A percentile compares a stretch with the other conserved stretches of the same genome.
phyloP scores from a whole-genome alignment of 2,888 invertebrate species.

The Brenthis ino region DNA sequence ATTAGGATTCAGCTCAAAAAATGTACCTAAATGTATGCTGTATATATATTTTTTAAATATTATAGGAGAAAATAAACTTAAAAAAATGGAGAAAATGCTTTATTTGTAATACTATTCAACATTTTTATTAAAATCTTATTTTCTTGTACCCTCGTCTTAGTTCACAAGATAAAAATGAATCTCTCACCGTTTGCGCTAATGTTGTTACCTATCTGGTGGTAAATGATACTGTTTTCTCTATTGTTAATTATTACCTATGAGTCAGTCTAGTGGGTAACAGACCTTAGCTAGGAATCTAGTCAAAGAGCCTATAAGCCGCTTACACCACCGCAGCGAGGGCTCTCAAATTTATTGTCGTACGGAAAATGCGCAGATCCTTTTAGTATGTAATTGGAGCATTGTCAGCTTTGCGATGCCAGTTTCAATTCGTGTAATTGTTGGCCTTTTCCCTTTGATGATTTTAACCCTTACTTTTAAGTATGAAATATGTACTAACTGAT shows the following conservation, averaged over 20 bases:
- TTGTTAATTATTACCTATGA: neutral
- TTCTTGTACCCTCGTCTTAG: too few relatives aligned
- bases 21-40: neutral
- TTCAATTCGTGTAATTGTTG: conserved; percentile 24
- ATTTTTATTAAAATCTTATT: too few relatives aligned
- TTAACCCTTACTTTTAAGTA: conserved; percentile 11
- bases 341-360: conserved; percentile 45
- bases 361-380: conserved; percentile 33
- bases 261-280: conserved; percentile 3
- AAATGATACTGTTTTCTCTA: neutral
- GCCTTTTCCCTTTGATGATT: conserved; percentile 13
- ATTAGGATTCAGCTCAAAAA: too few relatives aligned
- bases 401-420: conserved; percentile 29
- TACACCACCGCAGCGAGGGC: conserved; percentile 40
- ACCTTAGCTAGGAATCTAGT: conserved; percentile 34
- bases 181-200: too few relatives aligned
- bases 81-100: neutral
- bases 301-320: conserved; percentile 45
- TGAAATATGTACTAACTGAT: neutral
- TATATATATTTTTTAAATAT: neutral
- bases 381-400: conserved; percentile 32
- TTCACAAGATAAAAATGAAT: too few relatives aligned
- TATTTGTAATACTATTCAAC: neutral
- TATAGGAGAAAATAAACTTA: neutral
- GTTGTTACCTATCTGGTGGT: neutral